Percentiles rank a stretch among this genome's conserved stretches.
Evolutionary conservation across 1,140 invertebrate genomes (phyloP).

Genomic region (Drosophila kurseongensis): DNA sequence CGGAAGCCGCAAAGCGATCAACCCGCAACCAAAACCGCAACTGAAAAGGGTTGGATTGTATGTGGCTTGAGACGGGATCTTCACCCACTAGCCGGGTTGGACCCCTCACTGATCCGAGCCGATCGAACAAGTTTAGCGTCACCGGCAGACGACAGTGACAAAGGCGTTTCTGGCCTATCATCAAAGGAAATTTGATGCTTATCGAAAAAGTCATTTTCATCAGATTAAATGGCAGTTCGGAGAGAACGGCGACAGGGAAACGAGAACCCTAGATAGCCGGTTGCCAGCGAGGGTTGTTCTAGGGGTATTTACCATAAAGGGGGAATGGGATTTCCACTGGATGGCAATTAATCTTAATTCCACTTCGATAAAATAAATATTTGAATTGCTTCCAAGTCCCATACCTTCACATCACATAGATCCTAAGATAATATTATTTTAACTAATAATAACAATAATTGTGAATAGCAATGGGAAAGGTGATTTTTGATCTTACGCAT

Average conservation of each 20-base stretch:
- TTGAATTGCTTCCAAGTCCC: not conserved
- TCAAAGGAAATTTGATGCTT: conserved; percentile 78
- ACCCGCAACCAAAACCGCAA: conserved; percentile 28
- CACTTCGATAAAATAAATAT: not conserved
- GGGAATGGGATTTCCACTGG: no score
- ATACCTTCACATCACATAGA: not conserved
- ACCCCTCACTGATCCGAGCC: conserved; percentile 35
- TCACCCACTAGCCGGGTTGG: conserved; percentile 63
- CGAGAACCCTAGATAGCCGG: conserved; percentile 17
- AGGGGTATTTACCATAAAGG: not conserved
- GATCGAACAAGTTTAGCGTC: conserved; percentile 66
- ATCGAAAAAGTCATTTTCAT: conserved; percentile 71
- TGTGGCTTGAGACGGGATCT: conserved; percentile 11
- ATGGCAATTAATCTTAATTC: not conserved
- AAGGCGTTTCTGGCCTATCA: conserved; percentile 72
- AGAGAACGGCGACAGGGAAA: conserved; percentile 35
- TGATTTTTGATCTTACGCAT: not conserved
- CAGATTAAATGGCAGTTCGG: conserved; percentile 53
- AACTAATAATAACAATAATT: not conserved
- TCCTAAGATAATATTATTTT: not conserved
- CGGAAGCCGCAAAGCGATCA: conserved; percentile 64
- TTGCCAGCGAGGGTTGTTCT: conserved; percentile 16
- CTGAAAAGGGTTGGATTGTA: conserved; percentile 2
- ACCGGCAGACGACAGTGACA: conserved; percentile 48
- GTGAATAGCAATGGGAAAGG: not conserved